These are phyloP conservation scores for Pogonophryne albipinna DNA, from an alignment of 2,797 vertebrate genomes.

Conservation along the genomic window DNA sequence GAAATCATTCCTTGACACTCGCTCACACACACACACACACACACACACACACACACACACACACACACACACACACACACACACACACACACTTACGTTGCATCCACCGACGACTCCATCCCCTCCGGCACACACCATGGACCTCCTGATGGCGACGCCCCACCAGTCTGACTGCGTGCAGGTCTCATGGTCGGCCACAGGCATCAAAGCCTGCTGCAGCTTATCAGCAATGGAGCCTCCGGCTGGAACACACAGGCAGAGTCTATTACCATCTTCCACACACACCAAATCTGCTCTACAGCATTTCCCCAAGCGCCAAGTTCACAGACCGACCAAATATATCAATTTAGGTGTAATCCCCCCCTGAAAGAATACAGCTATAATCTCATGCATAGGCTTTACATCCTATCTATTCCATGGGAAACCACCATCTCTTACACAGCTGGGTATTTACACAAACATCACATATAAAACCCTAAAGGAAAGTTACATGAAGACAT, in stretches of 20 bases:
- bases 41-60: not conserved
- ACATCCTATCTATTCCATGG: slow-evolving; percentile 36
- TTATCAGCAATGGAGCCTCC: slow-evolving; percentile 88
- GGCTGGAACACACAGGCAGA: slow-evolving; percentile 83
- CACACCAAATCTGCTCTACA: slow-evolving; percentile 61
- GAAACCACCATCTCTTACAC: slow-evolving; percentile 16
- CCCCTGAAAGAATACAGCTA: slow-evolving; percentile 23
- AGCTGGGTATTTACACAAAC: slow-evolving; percentile 16
- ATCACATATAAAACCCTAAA: not conserved
- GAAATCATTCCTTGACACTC: not conserved
- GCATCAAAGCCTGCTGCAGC: slow-evolving; percentile 95
- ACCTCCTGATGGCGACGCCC: slow-evolving; percentile 75
- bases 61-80: not conserved
- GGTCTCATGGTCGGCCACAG: slow-evolving; percentile 87
- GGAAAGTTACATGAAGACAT: slow-evolving; percentile 3
- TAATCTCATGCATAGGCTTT: slow-evolving; percentile 54
- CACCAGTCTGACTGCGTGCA: slow-evolving; percentile 91
- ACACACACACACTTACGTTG: slow-evolving; percentile 79
- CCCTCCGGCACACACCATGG: slow-evolving; percentile 87
- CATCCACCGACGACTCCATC: slow-evolving; percentile 87
- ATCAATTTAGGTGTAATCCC: slow-evolving; percentile 69
- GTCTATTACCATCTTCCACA: slow-evolving; percentile 65
- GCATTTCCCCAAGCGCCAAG: slow-evolving; percentile 44
- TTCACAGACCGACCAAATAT: slow-evolving; percentile 52
- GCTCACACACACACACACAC: not conserved